These are phyloP conservation scores for Pelecanus crispus DNA, from an alignment of 2,113 vertebrate species.

Conservation along the genomic window DNA sequence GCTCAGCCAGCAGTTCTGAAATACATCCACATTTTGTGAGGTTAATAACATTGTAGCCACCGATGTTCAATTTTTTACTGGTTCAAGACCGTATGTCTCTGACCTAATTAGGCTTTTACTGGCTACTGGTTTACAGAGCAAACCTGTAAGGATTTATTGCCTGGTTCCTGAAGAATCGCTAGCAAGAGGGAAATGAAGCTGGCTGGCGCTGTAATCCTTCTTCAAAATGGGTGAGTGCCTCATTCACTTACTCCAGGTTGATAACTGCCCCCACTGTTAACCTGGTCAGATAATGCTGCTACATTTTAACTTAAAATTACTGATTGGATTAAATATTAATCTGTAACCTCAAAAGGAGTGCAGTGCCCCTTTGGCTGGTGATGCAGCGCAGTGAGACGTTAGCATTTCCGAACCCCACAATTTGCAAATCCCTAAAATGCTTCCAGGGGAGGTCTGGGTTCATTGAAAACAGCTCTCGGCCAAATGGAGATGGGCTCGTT, in stretches of 20 bases:
- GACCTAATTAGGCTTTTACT: background rate
- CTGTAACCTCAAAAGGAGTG: background rate
- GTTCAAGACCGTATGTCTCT: background rate
- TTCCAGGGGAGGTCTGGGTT: background rate
- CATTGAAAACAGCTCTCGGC: background rate
- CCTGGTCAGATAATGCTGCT: background rate
- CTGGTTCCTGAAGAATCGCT: background rate
- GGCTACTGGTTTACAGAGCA: background rate
- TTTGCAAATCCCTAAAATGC: background rate
- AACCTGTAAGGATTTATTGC: background rate
- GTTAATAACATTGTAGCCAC: background rate
- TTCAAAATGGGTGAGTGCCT: background rate
- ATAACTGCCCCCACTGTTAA: background rate
- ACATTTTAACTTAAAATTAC: background rate
- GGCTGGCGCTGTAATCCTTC: background rate
- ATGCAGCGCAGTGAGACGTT: accelerated
- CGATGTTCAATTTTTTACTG: background rate
- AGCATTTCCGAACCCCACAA: background rate
- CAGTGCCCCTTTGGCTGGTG: background rate
- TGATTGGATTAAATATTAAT: background rate
- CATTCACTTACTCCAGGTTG: accelerated
- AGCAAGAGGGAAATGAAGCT: background rate
- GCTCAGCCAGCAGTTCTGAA: background rate
- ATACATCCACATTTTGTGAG: background rate
- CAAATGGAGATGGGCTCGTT: background rate